phyloP scores from a whole-genome alignment of 1,140 invertebrate genomes.

The Leptopilina boulardi region DNA sequence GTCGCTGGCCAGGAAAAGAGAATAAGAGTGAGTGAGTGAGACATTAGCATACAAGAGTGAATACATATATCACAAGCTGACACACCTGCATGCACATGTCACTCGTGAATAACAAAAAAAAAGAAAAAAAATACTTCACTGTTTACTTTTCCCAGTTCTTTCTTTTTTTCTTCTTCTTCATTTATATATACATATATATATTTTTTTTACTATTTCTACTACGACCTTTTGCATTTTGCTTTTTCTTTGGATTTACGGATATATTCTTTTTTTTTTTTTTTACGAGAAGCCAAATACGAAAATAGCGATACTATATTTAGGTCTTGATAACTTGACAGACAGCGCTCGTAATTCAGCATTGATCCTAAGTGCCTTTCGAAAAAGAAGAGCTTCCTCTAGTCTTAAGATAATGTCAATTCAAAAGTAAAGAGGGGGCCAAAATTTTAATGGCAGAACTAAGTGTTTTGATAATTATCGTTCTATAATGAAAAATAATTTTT shows the following conservation, averaged over 20 bases:
- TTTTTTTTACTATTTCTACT: neutral
- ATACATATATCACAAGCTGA: slow-evolving; percentile 6
- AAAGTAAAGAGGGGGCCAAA: neutral
- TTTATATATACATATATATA: neutral
- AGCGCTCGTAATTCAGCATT: slow-evolving; percentile 24
- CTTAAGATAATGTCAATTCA: slow-evolving; percentile 28
- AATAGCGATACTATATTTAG: slow-evolving; percentile 26
- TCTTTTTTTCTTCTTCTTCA: neutral
- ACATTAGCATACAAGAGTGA: slow-evolving; percentile 5
- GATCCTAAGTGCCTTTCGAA: slow-evolving; percentile 26
- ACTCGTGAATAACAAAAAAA: slow-evolving; percentile 18
- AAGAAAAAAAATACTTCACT: neutral
- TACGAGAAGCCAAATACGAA: slow-evolving; percentile 4
- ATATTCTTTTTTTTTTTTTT: neutral
- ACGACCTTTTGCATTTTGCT: neutral
- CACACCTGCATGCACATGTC: slow-evolving; percentile 30
- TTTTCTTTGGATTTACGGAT: neutral
- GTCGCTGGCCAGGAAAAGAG: neutral
- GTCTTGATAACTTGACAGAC: slow-evolving; percentile 23
- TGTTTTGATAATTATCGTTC: neutral
- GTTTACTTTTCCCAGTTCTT: slow-evolving; percentile 9
- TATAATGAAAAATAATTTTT: neutral
- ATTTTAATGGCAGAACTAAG: slow-evolving; percentile 19
- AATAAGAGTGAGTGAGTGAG: slow-evolving; percentile 8
- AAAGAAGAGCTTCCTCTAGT: slow-evolving; percentile 2